Evolutionary conservation across 1,140 invertebrate genomes (phyloP).

Genomic region (Zaprionus inermis): DNA sequence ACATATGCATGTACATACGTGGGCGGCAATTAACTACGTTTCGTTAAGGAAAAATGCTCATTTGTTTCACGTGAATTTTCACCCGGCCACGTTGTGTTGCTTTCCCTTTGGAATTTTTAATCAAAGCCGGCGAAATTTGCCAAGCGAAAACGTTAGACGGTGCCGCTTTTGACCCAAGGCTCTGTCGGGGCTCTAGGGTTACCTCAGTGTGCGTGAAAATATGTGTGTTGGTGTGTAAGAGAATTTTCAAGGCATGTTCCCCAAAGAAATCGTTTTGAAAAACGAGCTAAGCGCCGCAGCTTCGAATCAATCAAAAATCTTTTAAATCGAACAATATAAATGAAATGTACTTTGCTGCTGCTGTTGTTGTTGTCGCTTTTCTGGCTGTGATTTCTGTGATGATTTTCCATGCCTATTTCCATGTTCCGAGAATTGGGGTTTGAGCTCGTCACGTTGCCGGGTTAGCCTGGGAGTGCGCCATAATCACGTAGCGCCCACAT

Average conservation of each 20-base stretch:
- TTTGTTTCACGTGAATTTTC: not conserved
- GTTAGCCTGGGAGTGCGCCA: conserved; percentile 38
- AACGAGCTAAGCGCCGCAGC: conserved; percentile 57
- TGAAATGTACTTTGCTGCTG: conserved; percentile 59
- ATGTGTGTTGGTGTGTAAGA: conserved; percentile 13
- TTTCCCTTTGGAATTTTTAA: conserved; percentile 30
- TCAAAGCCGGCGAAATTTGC: conserved; percentile 50
- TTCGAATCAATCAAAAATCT: conserved; percentile 74
- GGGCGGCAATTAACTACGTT: conserved; percentile 25
- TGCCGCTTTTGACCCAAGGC: conserved; percentile 43
- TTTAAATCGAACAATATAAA: conserved; percentile 74
- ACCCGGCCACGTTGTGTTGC: conserved; percentile 9
- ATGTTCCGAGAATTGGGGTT: conserved; percentile 56
- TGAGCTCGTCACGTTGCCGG: conserved; percentile 61
- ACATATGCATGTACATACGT: not conserved
- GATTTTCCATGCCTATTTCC: conserved; percentile 21
- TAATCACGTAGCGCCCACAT: conserved; percentile 69
- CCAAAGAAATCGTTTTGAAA: conserved; percentile 65
- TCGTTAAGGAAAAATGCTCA: not conserved
- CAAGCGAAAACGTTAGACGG: conserved; percentile 19
- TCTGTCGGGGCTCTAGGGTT: conserved; percentile 51
- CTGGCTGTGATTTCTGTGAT: conserved; percentile 14
- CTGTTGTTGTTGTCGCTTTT: not conserved
- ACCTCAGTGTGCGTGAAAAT: conserved; percentile 39
- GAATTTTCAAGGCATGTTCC: conserved; percentile 27